Evolutionary conservation across 2,888 invertebrate genomes (phyloP).

Genomic region (Macaria liturata): DNA sequence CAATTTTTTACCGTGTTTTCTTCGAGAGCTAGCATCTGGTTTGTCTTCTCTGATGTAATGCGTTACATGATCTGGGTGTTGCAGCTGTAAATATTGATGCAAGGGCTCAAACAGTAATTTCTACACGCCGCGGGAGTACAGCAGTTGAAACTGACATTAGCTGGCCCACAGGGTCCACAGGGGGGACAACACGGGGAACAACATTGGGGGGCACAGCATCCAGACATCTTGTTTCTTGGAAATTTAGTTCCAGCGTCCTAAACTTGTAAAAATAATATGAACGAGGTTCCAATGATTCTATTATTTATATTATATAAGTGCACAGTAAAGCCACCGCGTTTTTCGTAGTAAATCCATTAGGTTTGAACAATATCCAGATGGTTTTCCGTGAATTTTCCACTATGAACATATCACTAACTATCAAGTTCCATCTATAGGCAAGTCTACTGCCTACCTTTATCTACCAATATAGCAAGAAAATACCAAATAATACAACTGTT

Average conservation of each 20-base stretch:
- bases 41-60: neutral
- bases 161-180: conserved; percentile 8
- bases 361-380: conserved; percentile 22
- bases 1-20: neutral
- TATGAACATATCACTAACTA: neutral
- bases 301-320: conserved; percentile 48
- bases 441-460: too few relatives aligned
- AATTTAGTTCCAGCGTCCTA: conserved; percentile 28
- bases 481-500: too few relatives aligned
- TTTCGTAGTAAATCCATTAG: conserved; percentile 33
- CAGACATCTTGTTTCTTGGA: conserved; percentile 37
- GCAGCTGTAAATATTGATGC: conserved; percentile 76
- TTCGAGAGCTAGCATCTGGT: neutral
- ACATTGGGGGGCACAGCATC: conserved; percentile 12
- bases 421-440: too few relatives aligned
- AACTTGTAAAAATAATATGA: conserved; percentile 37
- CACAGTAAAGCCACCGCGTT: conserved; percentile 36
- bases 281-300: conserved; percentile 7
- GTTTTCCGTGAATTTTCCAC: neutral
- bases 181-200: too few relatives aligned
- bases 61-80: conserved; percentile 69
- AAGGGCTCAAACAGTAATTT: conserved; percentile 59
- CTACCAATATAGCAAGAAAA: too few relatives aligned
- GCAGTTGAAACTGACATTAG: conserved; percentile 47
- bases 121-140: conserved; percentile 48